Evolutionary conservation across 2,113 vertebrate genomes (phyloP).

Genomic region (Channa maculata): DNA sequence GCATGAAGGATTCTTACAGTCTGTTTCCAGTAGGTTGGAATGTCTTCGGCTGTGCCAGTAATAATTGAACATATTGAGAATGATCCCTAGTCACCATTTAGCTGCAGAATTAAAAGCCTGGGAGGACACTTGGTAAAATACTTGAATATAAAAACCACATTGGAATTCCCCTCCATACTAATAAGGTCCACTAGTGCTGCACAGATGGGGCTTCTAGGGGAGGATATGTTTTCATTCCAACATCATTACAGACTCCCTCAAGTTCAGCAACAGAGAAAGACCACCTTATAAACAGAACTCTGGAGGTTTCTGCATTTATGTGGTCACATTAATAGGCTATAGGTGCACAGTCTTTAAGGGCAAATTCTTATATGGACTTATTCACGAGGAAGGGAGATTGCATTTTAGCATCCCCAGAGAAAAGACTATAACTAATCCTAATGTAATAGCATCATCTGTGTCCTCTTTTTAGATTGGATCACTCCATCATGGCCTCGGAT

Average conservation of each 20-base stretch:
- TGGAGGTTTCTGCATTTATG: conserved; percentile 20
- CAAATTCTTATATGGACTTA: background rate
- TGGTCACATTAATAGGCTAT: conserved; percentile 3
- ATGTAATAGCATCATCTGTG: conserved; percentile 1
- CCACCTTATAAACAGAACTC: background rate
- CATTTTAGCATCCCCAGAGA: background rate
- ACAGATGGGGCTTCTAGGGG: background rate
- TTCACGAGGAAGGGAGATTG: background rate
- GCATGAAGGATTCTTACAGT: conserved; percentile 19
- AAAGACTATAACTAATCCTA: background rate
- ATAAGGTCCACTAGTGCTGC: conserved; percentile 5
- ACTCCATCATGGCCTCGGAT: conserved; percentile 95
- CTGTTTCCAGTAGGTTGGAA: conserved; percentile 11
- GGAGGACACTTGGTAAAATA: conserved; percentile 21
- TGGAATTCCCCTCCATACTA: conserved; percentile 24
- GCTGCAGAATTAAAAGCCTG: conserved; percentile 36
- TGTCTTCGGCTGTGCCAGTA: conserved; percentile 19
- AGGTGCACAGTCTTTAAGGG: background rate
- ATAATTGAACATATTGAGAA: conserved; percentile 44
- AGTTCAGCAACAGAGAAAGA: conserved; percentile 8
- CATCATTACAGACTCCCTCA: conserved; percentile 18
- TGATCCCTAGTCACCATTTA: conserved; percentile 45
- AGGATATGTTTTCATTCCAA: conserved; percentile 30
- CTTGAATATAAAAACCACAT: conserved; percentile 22
- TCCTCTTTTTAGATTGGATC: conserved; percentile 91